Evolutionary conservation across 2,797 vertebrate genomes (phyloP).

Genomic region (Discoglossus pictus): DNA sequence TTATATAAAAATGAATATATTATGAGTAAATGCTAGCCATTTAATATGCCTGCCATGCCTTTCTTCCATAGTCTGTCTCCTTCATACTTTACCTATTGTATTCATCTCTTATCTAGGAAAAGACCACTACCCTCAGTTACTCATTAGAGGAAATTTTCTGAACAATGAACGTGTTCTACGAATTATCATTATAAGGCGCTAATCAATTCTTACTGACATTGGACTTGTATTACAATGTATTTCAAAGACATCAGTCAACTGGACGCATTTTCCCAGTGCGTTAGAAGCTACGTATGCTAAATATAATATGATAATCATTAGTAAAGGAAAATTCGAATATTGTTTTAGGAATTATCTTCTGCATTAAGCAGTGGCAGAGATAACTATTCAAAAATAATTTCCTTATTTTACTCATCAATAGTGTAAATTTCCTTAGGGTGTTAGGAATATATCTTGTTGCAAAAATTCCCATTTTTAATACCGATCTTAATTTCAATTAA

Average conservation of each 20-base stretch:
- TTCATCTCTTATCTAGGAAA: slow-evolving; percentile 48
- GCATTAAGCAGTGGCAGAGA: slow-evolving; percentile 33
- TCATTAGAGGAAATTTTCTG: slow-evolving; percentile 47
- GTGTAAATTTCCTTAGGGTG: slow-evolving; percentile 50
- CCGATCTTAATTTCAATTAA: slow-evolving; percentile 47
- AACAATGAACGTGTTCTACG: slow-evolving; percentile 47
- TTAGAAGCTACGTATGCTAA: slow-evolving; percentile 44
- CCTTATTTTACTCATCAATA: slow-evolving; percentile 45
- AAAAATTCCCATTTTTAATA: slow-evolving; percentile 39
- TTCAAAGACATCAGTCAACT: slow-evolving; percentile 53
- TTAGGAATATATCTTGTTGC: slow-evolving; percentile 47
- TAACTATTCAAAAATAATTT: slow-evolving; percentile 45
- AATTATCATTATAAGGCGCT: slow-evolving; percentile 52
- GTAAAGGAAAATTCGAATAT: slow-evolving; percentile 47
- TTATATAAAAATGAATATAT: slow-evolving; percentile 45
- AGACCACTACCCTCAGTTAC: slow-evolving; percentile 48
- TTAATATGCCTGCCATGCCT: slow-evolving; percentile 45
- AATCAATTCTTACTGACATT: slow-evolving; percentile 53
- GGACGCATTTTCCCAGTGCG: slow-evolving; percentile 46
- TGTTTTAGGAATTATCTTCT: slow-evolving; percentile 50
- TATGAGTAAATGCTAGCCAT: slow-evolving; percentile 30
- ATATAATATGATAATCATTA: slow-evolving; percentile 51
- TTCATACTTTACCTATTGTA: slow-evolving; percentile 47
- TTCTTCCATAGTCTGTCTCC: slow-evolving; percentile 28
- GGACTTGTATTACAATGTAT: slow-evolving; percentile 51